phyloP scores from a whole-genome alignment of 2,113 vertebrate genomes.

The Chamaea fasciata region DNA sequence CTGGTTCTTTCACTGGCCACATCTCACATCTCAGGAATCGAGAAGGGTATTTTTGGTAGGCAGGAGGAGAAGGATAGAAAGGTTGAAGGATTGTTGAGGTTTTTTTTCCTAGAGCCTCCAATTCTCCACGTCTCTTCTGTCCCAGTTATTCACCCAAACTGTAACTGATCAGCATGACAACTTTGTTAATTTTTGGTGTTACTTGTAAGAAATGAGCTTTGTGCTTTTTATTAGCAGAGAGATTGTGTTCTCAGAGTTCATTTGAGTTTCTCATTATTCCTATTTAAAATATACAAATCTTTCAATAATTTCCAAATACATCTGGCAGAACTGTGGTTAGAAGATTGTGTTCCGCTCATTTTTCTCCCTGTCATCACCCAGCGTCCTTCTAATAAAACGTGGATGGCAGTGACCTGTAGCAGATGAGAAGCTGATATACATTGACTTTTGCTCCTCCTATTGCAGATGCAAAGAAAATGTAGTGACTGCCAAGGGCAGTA shows the following conservation, averaged over 20 bases:
- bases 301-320: background rate
- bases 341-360: background rate
- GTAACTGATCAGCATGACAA: background rate
- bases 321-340: background rate
- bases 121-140: background rate
- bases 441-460: background rate
- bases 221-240: background rate
- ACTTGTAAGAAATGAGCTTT: background rate
- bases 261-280: background rate
- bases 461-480: background rate
- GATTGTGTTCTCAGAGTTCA: background rate
- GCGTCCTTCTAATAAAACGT: background rate
- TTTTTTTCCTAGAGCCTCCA: background rate
- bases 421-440: background rate
- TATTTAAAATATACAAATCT: background rate
- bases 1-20: background rate
- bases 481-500: background rate
- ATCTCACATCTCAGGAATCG: background rate
- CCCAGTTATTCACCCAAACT: background rate
- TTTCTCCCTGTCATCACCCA: background rate
- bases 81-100: background rate
- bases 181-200: background rate
- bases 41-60: background rate
- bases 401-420: background rate
- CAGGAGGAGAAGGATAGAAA: background rate